Conservation (phyloP, 2,113 vertebrate species). For the Eonycteris spelaea region DNA sequence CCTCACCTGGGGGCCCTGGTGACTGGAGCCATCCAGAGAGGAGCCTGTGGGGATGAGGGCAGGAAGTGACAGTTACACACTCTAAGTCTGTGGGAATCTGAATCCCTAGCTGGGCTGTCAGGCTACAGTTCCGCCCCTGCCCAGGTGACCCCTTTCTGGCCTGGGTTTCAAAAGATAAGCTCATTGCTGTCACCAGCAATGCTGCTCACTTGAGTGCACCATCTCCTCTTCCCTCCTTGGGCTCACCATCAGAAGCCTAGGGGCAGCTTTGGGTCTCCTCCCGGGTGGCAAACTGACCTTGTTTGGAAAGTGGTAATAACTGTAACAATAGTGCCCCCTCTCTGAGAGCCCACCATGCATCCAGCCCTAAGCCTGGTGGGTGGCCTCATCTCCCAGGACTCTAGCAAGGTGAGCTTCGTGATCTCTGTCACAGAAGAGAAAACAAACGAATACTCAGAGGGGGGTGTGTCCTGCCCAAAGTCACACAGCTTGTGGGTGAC, state of each 20-base stretch:
- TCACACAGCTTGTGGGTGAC: neutral
- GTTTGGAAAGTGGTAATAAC: neutral
- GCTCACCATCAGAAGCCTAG: neutral
- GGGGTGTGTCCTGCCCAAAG: neutral
- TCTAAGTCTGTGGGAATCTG: neutral
- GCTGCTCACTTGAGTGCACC: neutral
- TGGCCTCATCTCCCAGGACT: neutral
- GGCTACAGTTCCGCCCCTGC: neutral
- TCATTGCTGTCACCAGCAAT: neutral
- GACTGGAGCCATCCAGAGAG: neutral
- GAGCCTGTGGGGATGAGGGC: neutral
- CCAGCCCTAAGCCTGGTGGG: neutral
- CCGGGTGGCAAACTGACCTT: neutral
- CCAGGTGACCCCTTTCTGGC: neutral
- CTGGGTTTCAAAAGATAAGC: neutral
- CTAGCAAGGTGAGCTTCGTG: neutral
- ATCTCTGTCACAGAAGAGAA: neutral
- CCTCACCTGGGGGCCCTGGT: neutral
- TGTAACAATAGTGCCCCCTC: neutral
- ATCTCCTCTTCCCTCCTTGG: rapidly evolving
- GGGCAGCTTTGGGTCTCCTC: neutral
- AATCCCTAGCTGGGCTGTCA: neutral
- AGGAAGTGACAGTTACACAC: neutral
- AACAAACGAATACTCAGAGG: neutral
- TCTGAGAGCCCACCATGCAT: rapidly evolving